Conservation (phyloP, 2,888 invertebrate genomes). For the Ormyrus rosae region DNA sequence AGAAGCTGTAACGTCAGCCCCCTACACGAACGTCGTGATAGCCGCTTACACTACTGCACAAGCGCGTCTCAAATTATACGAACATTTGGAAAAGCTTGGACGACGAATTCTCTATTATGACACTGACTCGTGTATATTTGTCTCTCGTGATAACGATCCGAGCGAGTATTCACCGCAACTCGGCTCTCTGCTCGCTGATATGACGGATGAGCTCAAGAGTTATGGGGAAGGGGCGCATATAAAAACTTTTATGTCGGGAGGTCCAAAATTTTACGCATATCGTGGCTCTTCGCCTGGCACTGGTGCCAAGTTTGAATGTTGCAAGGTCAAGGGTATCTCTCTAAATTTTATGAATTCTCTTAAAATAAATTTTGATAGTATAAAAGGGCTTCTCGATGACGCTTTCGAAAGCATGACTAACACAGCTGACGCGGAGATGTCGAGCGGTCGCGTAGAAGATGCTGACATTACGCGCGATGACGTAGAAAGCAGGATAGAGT, state of each 20-base stretch:
- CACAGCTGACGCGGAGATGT: too few relatives aligned
- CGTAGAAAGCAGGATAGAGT: too few relatives aligned
- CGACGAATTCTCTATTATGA: slow-evolving; percentile 22
- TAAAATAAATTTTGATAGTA: slow-evolving; percentile 8
- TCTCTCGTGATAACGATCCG: neutral
- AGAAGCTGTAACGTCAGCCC: slow-evolving; percentile 10
- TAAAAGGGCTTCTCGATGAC: slow-evolving; percentile 7
- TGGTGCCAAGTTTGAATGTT: neutral
- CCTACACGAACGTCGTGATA: neutral
- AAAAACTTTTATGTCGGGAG: too few relatives aligned
- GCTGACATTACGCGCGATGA: too few relatives aligned
- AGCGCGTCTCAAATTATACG: slow-evolving; percentile 63
- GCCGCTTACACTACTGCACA: neutral
- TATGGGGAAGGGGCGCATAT: too few relatives aligned
- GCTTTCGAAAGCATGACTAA: too few relatives aligned
- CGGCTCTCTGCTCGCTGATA: too few relatives aligned
- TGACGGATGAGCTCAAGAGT: too few relatives aligned
- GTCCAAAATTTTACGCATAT: slow-evolving; percentile 7
- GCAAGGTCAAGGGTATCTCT: neutral
- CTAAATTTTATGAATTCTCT: slow-evolving; percentile 1
- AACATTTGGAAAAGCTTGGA: slow-evolving; percentile 65
- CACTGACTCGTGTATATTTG: slow-evolving; percentile 36
- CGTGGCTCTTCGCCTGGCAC: neutral
- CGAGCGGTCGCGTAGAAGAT: too few relatives aligned
- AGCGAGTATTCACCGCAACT: neutral